Base-by-base conservation (phyloP, 2,113 vertebrate genomes). In the Spilogale gracilis region DNA sequence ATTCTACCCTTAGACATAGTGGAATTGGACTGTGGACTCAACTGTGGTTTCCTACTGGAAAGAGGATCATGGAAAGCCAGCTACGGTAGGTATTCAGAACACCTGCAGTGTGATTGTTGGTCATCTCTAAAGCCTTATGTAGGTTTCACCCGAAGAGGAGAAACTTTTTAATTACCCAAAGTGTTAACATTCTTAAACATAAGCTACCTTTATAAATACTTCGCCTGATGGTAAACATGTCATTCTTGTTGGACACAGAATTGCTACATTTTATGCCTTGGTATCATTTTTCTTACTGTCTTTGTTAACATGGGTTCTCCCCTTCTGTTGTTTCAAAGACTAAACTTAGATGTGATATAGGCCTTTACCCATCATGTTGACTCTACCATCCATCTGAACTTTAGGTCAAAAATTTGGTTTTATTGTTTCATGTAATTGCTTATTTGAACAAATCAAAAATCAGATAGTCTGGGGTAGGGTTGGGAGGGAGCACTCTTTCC, bases 191-290 rank as follows among this genome's bases (percentile, higher is more conserved):
- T 87, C 94, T 84, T 87, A 81, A 78, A 93, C 90, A 95, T 82
- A 95, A 58, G 79, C 95, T 95, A 96, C 95, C 97, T 98, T 94
- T 96, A 92, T 90, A 90, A 97, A 96, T 16, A 58, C 56, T 96
- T 83, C 18, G 3, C 52, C 79, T 69, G 20, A 80, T 84, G 21
- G 0, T 60, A 94, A 92, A 67, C 9, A 21, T 56, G 48, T 85
- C 87, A 2, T 95, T 96, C 63, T 94, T 58, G 45, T 81, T 82
- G 43, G 48, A 92, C 67, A 21, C 1, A 71, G 60, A 84, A 32
- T 12, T 50, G 48, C 45, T 74, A 25, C 32, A 32, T 67, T 91
- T 71, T 65, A 25, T 76, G 84, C 80, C 86, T 17, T 90, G 58
- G 71, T 71, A 48, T 90, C 16, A 3, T 91, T 89, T 74, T 93